phyloP scores from a whole-genome alignment of 1,140 invertebrate species.

The Penaeus chinensis region DNA sequence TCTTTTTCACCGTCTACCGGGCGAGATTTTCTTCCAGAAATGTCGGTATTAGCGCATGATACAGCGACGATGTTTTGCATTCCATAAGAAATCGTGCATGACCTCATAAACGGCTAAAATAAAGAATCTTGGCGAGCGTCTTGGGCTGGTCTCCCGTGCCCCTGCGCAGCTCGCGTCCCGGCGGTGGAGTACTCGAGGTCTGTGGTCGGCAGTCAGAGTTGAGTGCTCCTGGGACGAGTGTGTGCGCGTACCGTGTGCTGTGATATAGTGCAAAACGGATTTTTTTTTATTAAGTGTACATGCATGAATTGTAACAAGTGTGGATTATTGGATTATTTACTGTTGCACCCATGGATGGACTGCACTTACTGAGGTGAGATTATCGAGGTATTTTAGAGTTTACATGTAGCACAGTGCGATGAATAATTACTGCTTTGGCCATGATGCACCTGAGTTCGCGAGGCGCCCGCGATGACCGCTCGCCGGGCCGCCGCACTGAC shows the following conservation, averaged over 20 bases:
- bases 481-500: not conserved
- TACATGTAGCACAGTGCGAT: conserved; percentile 43
- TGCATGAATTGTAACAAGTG: conserved; percentile 33
- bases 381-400: not conserved
- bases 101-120: not conserved
- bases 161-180: conserved; percentile 35
- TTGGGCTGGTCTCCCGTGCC: not conserved
- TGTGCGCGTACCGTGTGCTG: conserved; percentile 38
- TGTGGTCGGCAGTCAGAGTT: conserved; percentile 42
- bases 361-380: conserved; percentile 24
- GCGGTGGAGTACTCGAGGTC: conserved; percentile 27
- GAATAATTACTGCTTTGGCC: conserved; percentile 45
- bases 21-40: too few species aligned
- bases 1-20: too few species aligned
- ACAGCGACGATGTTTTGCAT: not conserved
- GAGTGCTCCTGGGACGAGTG: conserved; percentile 23
- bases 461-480: not conserved
- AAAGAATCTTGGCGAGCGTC: conserved; percentile 14
- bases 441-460: conserved; percentile 41
- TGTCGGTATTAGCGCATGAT: too few species aligned
- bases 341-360: conserved; percentile 46
- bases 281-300: conserved; percentile 32
- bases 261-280: conserved; percentile 39
- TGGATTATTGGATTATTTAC: conserved; percentile 34
- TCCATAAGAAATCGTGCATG: not conserved